Percentiles rank a stretch among this genome's conserved stretches.
These are phyloP conservation scores for Dermolepida albohirtum DNA, from an alignment of 2,888 invertebrate genomes.

Conservation along the genomic window DNA sequence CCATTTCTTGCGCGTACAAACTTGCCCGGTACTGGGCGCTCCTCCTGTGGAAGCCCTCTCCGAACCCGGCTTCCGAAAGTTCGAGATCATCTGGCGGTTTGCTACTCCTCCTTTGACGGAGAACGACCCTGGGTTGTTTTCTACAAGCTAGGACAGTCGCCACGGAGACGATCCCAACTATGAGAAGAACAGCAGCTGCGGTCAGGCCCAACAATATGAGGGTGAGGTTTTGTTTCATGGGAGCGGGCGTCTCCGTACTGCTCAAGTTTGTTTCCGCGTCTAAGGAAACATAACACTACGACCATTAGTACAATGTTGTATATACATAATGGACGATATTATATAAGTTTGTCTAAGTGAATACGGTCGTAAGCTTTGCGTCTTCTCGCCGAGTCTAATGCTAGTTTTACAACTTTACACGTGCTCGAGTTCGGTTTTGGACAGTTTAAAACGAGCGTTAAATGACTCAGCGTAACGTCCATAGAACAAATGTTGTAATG, in stretches of 20 bases:
- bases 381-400: slow-evolving; percentile 6
- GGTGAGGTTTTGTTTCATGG: slow-evolving; percentile 55
- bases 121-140: slow-evolving; percentile 54
- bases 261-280: slow-evolving; percentile 50
- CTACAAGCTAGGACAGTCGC: slow-evolving; percentile 61
- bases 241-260: slow-evolving; percentile 23
- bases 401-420: slow-evolving; percentile 30
- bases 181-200: slow-evolving; percentile 60
- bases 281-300: slow-evolving; percentile 52
- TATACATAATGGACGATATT: slow-evolving; percentile 33
- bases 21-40: slow-evolving; percentile 64
- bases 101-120: slow-evolving; percentile 53
- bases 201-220: slow-evolving; percentile 62
- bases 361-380: not conserved
- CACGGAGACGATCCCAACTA: slow-evolving; percentile 60
- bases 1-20: slow-evolving; percentile 62
- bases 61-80: slow-evolving; percentile 63
- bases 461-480: slow-evolving; percentile 9
- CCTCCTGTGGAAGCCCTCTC: slow-evolving; percentile 63
- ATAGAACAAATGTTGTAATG: slow-evolving; percentile 6
- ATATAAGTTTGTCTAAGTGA: slow-evolving; percentile 29
- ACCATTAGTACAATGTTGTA: slow-evolving; percentile 46
- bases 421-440: not conserved
- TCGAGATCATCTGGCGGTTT: slow-evolving; percentile 63
- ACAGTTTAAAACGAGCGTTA: slow-evolving; percentile 17